A percentile compares a stretch with the other conserved stretches of the same genome.
Conservation (phyloP, 2,888 invertebrate species). For the Marasmarcha lunaedactyla region DNA sequence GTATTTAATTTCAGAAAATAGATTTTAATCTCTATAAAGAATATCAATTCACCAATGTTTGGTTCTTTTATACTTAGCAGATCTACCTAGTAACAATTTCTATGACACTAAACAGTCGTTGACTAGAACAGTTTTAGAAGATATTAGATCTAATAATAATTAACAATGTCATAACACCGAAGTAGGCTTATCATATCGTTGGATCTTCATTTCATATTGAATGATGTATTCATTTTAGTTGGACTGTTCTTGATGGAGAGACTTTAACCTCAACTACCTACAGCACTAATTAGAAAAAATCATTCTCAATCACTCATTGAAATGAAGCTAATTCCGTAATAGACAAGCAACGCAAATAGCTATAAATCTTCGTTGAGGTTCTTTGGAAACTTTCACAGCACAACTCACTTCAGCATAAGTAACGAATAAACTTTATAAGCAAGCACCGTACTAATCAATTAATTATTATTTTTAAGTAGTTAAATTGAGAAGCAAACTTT, state of each 20-base stretch:
- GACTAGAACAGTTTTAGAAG: conserved; percentile 35
- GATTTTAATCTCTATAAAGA: conserved; percentile 27
- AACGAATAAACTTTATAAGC: conserved; percentile 53
- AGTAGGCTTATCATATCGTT: conserved; percentile 37
- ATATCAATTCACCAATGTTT: conserved; percentile 48
- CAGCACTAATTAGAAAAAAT: conserved; percentile 31
- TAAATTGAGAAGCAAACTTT: conserved; percentile 47
- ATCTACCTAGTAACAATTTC: conserved; percentile 29
- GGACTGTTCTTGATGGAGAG: conserved; percentile 23
- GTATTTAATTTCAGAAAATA: conserved; percentile 62
- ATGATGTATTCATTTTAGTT: conserved; percentile 45
- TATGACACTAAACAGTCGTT: conserved; percentile 36
- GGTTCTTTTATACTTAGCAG: conserved; percentile 40
- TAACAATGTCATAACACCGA: no score
- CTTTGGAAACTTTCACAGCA: conserved; percentile 31
- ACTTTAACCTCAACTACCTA: no score
- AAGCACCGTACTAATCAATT: conserved; percentile 60
- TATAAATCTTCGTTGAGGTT: conserved; percentile 47
- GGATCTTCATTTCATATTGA: conserved; percentile 17
- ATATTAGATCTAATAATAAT: conserved; percentile 12
- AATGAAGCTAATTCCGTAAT: background rate
- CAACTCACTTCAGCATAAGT: conserved; percentile 22
- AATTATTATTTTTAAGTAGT: conserved; percentile 26
- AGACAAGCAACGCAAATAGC: conserved; percentile 21
- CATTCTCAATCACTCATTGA: background rate